Evolutionary conservation across 2,797 vertebrate species (phyloP), one percentile per base, ranked within the genome.

Genomic region (Lagodon rhomboides): DNA sequence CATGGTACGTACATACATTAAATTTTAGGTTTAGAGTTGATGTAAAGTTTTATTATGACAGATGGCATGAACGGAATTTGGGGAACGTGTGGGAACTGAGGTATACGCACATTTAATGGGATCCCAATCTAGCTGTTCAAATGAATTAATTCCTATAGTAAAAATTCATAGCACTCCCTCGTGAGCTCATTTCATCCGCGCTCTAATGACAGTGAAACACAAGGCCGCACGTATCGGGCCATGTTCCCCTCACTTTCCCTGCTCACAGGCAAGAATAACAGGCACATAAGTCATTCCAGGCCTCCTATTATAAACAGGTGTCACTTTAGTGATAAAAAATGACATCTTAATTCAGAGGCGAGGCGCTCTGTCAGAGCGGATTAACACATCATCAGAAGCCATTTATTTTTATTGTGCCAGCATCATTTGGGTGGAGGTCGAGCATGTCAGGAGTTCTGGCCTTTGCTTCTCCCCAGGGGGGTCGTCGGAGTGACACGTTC

Each of bases 231-330:
- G 70, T 54, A 71, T 76, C 74, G 80, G 80, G 66, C 74, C 82
- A 30, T 11, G 71, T 73, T 83, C 75, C 64, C 68, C 62, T 79
- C 61, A 70, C 79, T 84, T 83, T 89, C 84, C 70, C 82, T 41
- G 54, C 79, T 90, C 83, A 80, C 85, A 85, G 79, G 86, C 89
- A 91, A 88, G 69, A 94, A 92, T 83, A 94, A 95, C 89, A 94
- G 80, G 74, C 88, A 65, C 87, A 79, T 92, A 94, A 94, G 90
- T 95, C 92, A 90, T 91, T 85, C 86, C 93, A 92, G 91, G 90
- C 88, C 91, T 83, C 82, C 89, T 91, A 93, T 94, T 95, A 94
- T 95, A 95, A 95, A 95, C 94, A 95, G 94, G 94, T 94, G 94
- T 95, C 94, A 93, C 85, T 92, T 87, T 82, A 80, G 88, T 90